A percentile compares a stretch with the other conserved stretches of the same genome.
Conservation (phyloP, 2,113 vertebrate species). For the Chauna torquata region DNA sequence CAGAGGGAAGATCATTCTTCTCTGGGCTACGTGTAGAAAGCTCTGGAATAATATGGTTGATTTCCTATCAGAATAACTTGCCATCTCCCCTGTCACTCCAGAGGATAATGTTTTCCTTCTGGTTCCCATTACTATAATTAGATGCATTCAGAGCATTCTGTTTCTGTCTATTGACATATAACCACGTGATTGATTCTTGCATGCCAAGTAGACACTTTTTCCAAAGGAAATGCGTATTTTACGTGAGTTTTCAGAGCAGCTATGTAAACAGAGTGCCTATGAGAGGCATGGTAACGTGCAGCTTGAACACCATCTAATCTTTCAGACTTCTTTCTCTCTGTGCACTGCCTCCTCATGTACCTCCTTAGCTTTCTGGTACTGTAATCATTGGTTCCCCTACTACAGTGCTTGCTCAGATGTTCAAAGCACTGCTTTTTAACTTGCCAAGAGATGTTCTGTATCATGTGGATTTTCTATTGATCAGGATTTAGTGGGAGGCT, state of each 20-base stretch:
- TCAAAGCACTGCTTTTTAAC: background rate
- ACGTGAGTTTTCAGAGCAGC: background rate
- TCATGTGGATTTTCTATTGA: slow-evolving; percentile 22
- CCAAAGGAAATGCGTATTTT: background rate
- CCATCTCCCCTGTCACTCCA: background rate
- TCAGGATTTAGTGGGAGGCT: slow-evolving; percentile 19
- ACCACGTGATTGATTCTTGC: background rate
- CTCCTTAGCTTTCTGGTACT: background rate
- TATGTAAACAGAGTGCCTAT: background rate
- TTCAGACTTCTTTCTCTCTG: background rate
- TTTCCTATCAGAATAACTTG: background rate
- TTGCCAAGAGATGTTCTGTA: background rate
- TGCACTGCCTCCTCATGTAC: background rate
- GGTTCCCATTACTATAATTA: slow-evolving; percentile 21
- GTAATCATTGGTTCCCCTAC: background rate
- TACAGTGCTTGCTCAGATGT: background rate
- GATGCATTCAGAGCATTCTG: slow-evolving; percentile 10
- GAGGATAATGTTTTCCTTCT: slow-evolving; percentile 18
- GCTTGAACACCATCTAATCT: background rate
- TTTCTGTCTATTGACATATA: slow-evolving; percentile 23
- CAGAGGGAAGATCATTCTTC: background rate
- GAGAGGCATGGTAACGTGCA: background rate
- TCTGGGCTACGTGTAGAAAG: background rate
- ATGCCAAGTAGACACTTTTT: slow-evolving; percentile 9
- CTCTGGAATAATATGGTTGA: background rate